Evolutionary conservation across 2,797 vertebrate genomes (phyloP), one percentile per base, ranked within the genome.

Genomic region (Myotis myotis): DNA sequence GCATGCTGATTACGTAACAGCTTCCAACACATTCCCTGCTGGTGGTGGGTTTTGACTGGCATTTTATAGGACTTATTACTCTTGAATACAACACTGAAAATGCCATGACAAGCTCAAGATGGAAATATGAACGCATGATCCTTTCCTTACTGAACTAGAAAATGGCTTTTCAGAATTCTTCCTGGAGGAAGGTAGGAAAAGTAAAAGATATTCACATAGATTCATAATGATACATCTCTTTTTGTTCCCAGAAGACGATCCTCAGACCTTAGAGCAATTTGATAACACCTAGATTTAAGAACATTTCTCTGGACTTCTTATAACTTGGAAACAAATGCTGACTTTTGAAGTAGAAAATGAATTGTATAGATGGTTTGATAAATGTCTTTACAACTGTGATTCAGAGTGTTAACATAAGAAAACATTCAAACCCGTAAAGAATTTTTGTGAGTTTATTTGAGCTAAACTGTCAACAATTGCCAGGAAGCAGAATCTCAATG

Each of bases 1-100:
- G 87, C 92, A 95, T 95, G 92, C 95, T 96, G 96, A 85, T 97
- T 97, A 93, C 96, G 68, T 97, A 97, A 97, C 94, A 95, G 91
- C 92, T 97, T 96, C 95, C 95, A 95, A 96, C 89, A 97, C 94
- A 88, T 94, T 96, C 81, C 91, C 87, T 83, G 84, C 92, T 94
- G 84, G 71, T 92, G 88, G 92, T 95, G 60, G 87, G n/a, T 95
- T 97, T 95, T 97, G 96, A 97, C 17, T 96, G 97, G 96, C 96
- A 96, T 95, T 96, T 97, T 96, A 97, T 97, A 80, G 86, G 76
- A 49, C 95, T 94, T 97, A 96, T 96, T 97, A 96, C 76, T 96
- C 89, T 88, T 68, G 78, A 95, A 97, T 97, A 96, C 90, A 97
- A 90, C 70, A 85, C 89, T 93, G 72, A 95, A 96, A 97, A 95